Conservation (phyloP, 2,113 vertebrate species). For the Cyanoramphus novaezelandiae region DNA sequence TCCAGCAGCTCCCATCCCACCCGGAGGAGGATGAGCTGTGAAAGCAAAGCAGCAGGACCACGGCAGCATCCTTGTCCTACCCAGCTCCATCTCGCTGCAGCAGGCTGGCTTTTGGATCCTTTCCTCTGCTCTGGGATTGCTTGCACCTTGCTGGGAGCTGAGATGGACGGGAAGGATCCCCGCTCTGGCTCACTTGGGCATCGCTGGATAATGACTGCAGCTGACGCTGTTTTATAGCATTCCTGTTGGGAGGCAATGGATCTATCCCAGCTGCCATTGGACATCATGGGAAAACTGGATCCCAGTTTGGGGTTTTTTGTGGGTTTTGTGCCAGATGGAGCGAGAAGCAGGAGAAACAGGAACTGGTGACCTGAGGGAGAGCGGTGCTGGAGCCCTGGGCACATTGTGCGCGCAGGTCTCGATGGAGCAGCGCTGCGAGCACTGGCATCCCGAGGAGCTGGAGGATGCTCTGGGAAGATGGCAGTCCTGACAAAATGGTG, state of each 20-base stretch:
- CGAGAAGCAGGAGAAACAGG: background rate
- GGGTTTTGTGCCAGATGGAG: background rate
- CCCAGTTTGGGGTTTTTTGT: background rate
- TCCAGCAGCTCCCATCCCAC: background rate
- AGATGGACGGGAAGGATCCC: background rate
- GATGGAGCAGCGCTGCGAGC: background rate
- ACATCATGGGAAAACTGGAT: background rate
- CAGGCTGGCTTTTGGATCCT: background rate
- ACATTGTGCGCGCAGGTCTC: background rate
- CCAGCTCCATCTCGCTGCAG: rapidly evolving
- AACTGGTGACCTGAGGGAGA: background rate
- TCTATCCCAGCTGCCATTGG: background rate
- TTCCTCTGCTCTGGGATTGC: rapidly evolving
- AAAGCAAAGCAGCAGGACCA: background rate
- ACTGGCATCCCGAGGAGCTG: background rate
- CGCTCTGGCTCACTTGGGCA: rapidly evolving
- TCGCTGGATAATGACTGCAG: background rate
- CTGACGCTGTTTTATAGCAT: background rate
- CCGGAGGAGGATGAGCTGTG: rapidly evolving
- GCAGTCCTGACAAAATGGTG: background rate
- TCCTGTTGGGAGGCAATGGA: conserved; percentile 7
- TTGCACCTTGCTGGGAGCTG: background rate
- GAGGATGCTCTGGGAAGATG: background rate
- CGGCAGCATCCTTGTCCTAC: background rate
- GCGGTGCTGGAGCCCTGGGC: background rate